These are phyloP conservation scores for Synaphobranchus kaupii DNA, from an alignment of 2,797 vertebrate genomes.

Conservation along the genomic window DNA sequence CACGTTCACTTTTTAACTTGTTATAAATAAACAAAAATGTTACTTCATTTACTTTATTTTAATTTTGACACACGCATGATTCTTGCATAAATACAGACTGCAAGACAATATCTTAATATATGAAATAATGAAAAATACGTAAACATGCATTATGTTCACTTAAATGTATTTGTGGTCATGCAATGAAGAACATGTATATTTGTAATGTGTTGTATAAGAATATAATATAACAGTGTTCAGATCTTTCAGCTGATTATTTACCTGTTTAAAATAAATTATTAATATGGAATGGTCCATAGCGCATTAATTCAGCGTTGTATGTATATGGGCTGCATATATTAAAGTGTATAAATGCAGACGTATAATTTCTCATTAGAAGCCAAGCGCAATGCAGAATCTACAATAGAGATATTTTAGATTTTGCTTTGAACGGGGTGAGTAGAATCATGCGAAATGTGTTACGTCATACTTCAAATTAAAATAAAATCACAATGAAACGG, in stretches of 20 bases:
- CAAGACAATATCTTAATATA: too few species aligned
- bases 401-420: background rate
- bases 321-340: background rate
- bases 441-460: background rate
- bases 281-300: background rate
- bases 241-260: background rate
- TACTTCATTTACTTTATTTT: too few species aligned
- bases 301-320: background rate
- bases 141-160: too few species aligned
- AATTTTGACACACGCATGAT: too few species aligned
- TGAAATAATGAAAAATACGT: too few species aligned
- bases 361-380: background rate
- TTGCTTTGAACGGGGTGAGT: background rate
- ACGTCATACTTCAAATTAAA: background rate
- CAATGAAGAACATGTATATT: too few species aligned
- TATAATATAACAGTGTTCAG: too few species aligned
- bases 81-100: too few species aligned
- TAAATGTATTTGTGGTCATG: too few species aligned
- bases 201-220: too few species aligned
- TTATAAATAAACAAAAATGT: too few species aligned
- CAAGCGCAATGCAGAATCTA: background rate
- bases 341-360: background rate
- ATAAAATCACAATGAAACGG: background rate
- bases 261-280: background rate
- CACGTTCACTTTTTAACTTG: too few species aligned